Base-by-base conservation (phyloP, 2,113 vertebrate species). In the Oncorhynchus nerka region DNA sequence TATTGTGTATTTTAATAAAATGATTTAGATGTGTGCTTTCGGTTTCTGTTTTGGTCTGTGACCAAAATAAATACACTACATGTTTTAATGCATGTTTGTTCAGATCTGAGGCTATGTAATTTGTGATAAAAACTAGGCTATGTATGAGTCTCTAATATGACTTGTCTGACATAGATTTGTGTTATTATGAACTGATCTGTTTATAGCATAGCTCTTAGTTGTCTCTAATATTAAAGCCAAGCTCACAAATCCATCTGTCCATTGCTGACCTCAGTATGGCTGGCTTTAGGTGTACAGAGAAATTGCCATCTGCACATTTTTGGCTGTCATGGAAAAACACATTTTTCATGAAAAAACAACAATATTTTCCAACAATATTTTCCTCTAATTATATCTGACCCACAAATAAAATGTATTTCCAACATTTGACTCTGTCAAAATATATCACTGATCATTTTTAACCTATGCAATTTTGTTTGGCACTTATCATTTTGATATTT, bases 191-290 rank as follows among this genome's bases (percentile, higher is more conserved):
- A n/a, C 30, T 45, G 68, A 69, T 34, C 68, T 39, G 68, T 39
- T 69, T 34, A n/a, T 12, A n/a, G 20, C 32, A 69, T 48, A n/a
- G 30, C 34, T 39, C 19, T 69, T n/a, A 39, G 34, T 69, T 65
- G 62, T 65, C 62, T 65, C 62, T 65, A 26, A 65, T 65, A 39
- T 65, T 65, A n/a, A 30, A 39, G 32, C 68, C 32, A 69, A 20
- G 39, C 15, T 39, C 68, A 32, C 68, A 69, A 69, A 69, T 45
- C 34, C 34, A n/a, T 69, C 30, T 39, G 68, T 45, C 34, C 68
- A 1, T 48, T 16, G 32, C 34, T 69, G 68, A 69, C 68, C 68
- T 39, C 34, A 39, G 4, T 20, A 69, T 32, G 32, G 20, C 68
- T 39, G 68, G 68, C 32, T 69, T 45, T 68, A 64, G 24, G 24